Evolutionary conservation across 2,888 invertebrate species (phyloP), one percentile per base, ranked within the genome.

Genomic region (Acronicta leporina): DNA sequence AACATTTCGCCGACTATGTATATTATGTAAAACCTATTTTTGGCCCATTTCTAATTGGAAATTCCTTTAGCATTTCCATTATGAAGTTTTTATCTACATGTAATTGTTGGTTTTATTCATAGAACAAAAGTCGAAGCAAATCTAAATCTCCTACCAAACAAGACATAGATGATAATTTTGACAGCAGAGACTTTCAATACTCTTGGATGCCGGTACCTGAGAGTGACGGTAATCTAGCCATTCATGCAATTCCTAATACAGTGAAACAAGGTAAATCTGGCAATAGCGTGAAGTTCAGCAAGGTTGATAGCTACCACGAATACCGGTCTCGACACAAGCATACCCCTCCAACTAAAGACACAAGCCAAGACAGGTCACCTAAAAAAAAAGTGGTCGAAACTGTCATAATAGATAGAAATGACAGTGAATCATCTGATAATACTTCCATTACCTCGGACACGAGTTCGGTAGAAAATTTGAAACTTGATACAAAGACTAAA

Each of bases 191-290:
- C 62, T 86, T 89, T 45, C 87, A 92, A 68, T 94, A 94, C 65
- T 92, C 94, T 9, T 94, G 94, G 94, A 90, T 94, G 91, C 94
- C 94, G 6, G 91, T 93, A 0, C 94, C 94, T 0, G 94, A 94
- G n/a, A 81, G 88, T 47, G 92, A 93, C 52, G 81, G 82, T 2
- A 89, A 84, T 51, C 83, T 92, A 1, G 90, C 89, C 10, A 84
- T 92, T 11, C 94, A 94, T 65, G 87, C 91, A 2, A 88, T 94
- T 72, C 90, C 92, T 1, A 90, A 85, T 9, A 78, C 81, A 16
- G 65, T 85, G 1, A 86, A 82, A 47, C 86, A 84, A 46, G 80
- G 81, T 0, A 91, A 88, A 61, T 64, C 80, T 15, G 84, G 82
- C n/a, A 91, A 90, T 55, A 81, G 82, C 42, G 93, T 94, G 0